Percentiles rank a stretch among this genome's conserved stretches.
Conservation (phyloP, 2,888 invertebrate species). For the Ophion ellenae region DNA sequence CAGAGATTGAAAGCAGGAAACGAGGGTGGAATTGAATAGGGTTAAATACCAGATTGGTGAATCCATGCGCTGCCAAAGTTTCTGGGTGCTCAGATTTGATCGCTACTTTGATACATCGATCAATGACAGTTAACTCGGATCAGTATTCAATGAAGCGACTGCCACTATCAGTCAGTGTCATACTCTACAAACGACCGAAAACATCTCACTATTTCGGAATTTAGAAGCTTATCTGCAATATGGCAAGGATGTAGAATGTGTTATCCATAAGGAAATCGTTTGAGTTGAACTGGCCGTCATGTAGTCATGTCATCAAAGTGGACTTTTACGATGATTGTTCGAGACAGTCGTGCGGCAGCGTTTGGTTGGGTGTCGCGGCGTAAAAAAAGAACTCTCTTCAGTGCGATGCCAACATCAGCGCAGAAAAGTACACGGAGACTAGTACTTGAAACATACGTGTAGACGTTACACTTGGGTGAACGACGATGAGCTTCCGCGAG, state of each 20-base stretch:
- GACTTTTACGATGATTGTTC: neutral
- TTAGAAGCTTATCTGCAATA: neutral
- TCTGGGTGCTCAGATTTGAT: constrained; percentile 7
- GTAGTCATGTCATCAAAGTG: no score
- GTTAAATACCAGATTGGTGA: constrained; percentile 19
- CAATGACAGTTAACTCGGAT: constrained; percentile 6
- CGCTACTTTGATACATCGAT: constrained; percentile 15
- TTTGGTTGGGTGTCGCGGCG: no score
- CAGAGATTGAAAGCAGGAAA: constrained; percentile 28
- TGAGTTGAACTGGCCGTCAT: no score
- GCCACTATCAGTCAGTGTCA: neutral
- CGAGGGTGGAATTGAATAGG: constrained; percentile 42
- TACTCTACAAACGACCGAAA: neutral
- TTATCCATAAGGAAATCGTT: no score
- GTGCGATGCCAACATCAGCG: constrained; percentile 1
- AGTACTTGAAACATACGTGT: neutral
- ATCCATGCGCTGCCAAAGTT: neutral
- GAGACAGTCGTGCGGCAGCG: neutral
- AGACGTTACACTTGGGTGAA: constrained; percentile 9
- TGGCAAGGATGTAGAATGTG: no score
- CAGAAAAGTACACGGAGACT: constrained; percentile 27
- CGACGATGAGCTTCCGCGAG: constrained; percentile 22
- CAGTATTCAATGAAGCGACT: constrained; percentile 17
- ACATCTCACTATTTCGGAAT: neutral
- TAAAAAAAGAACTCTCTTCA: constrained; percentile 2